Evolutionary conservation across 2,797 vertebrate genomes (phyloP).

Genomic region (Ctenosaura bakeri): DNA sequence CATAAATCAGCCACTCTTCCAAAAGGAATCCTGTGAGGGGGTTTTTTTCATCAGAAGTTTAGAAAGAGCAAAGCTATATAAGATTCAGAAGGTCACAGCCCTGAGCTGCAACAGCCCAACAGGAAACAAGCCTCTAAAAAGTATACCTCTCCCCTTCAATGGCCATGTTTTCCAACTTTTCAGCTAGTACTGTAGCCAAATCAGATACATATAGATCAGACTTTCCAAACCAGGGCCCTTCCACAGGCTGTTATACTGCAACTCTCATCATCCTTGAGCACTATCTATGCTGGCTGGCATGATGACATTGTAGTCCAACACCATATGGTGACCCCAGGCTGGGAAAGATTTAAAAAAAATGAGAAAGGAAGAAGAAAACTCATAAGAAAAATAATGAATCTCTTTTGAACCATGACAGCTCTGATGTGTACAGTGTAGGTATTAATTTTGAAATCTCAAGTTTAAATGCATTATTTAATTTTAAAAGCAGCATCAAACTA

Average conservation of each 20-base stretch:
- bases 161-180: neutral
- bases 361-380: neutral
- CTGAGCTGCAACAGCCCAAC: neutral
- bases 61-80: slow-evolving; percentile 1
- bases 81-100: neutral
- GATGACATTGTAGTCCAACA: neutral
- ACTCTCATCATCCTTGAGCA: neutral
- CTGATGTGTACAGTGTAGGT: neutral
- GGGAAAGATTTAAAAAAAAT: neutral
- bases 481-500: neutral
- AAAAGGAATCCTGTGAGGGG: neutral
- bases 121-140: neutral
- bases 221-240: neutral
- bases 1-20: neutral
- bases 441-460: neutral
- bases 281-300: neutral
- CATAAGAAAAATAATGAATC: neutral
- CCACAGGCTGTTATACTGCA: too few relatives aligned
- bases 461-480: neutral
- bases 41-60: slow-evolving; percentile 17
- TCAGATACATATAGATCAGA: neutral
- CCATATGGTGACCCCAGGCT: neutral
- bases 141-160: neutral
- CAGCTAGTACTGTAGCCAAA: neutral
- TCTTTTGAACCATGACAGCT: neutral